phyloP scores from a whole-genome alignment of 2,888 invertebrate genomes.

The Atrina japonica region DNA sequence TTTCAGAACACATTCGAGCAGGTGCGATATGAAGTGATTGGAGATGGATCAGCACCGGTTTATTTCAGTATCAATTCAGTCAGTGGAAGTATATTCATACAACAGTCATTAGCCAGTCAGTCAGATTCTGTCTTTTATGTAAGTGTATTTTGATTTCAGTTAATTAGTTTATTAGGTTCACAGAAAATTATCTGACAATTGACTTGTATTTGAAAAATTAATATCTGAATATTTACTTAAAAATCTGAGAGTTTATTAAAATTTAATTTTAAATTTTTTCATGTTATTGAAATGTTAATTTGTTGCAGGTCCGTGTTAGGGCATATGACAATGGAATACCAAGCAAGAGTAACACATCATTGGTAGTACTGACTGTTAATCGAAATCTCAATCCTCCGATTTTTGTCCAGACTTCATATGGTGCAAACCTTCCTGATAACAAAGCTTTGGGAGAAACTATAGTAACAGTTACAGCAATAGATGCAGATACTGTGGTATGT shows the following conservation, averaged over 20 bases:
- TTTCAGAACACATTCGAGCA: slow-evolving; percentile 59
- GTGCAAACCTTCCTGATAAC: slow-evolving; percentile 50
- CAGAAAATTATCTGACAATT: no score
- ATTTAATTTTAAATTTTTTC: no score
- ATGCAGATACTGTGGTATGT: slow-evolving; percentile 52
- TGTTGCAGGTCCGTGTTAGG: slow-evolving; percentile 58
- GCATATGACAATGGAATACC: slow-evolving; percentile 67
- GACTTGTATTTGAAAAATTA: no score
- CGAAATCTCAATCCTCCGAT: slow-evolving; percentile 58
- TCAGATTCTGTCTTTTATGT: slow-evolving; percentile 45
- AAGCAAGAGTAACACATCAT: slow-evolving; percentile 54
- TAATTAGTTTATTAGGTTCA: no score
- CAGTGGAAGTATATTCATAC: slow-evolving; percentile 54
- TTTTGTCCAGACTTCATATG: slow-evolving; percentile 45
- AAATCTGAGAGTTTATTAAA: no score
- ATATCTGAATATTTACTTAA: no score
- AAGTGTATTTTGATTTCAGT: slow-evolving; percentile 20
- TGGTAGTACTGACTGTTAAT: slow-evolving; percentile 54
- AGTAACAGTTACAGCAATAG: slow-evolving; percentile 53
- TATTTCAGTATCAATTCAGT: slow-evolving; percentile 66
- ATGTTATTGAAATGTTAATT: no score
- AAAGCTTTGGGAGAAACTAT: slow-evolving; percentile 53
- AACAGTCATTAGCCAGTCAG: slow-evolving; percentile 45
- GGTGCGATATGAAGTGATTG: slow-evolving; percentile 66
- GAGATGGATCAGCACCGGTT: slow-evolving; percentile 71